Conservation (phyloP, 2,888 invertebrate genomes). For the Scelioninae gen. 2 region DNA sequence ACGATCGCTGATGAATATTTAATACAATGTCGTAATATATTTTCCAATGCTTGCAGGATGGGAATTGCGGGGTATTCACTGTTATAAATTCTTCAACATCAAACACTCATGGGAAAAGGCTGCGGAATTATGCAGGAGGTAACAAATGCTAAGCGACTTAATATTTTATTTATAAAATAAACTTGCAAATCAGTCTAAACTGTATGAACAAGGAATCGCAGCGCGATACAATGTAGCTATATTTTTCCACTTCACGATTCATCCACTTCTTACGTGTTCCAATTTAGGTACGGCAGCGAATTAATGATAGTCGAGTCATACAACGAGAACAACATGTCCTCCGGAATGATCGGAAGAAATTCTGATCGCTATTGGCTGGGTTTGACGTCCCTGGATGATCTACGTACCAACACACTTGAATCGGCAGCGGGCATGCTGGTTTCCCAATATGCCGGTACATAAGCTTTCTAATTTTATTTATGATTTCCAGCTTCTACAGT, state of each 20-base stretch:
- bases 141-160: too few relatives aligned
- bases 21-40: conserved; percentile 31
- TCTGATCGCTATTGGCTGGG: conserved; percentile 92
- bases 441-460: conserved; percentile 90
- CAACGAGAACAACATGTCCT: conserved; percentile 93
- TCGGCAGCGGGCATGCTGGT: conserved; percentile 93
- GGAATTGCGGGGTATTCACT: conserved; percentile 93
- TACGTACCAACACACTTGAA: conserved; percentile 95
- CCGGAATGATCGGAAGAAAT: conserved; percentile 84
- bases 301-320: conserved; percentile 93
- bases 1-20: conserved; percentile 11
- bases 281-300: conserved; percentile 92
- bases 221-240: conserved; percentile 3
- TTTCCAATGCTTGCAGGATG: conserved; percentile 81
- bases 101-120: conserved; percentile 97
- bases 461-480: conserved; percentile 56
- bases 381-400: conserved; percentile 91
- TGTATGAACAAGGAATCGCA: too few relatives aligned
- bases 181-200: background rate
- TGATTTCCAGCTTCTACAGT: too few relatives aligned
- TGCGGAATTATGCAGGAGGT: conserved; percentile 96
- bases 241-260: background rate
- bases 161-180: too few relatives aligned
- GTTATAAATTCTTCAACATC: conserved; percentile 97
- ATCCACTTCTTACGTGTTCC: conserved; percentile 63